These are phyloP conservation scores for Panthera leo DNA, from an alignment of 2,113 vertebrate genomes.

Conservation along the genomic window DNA sequence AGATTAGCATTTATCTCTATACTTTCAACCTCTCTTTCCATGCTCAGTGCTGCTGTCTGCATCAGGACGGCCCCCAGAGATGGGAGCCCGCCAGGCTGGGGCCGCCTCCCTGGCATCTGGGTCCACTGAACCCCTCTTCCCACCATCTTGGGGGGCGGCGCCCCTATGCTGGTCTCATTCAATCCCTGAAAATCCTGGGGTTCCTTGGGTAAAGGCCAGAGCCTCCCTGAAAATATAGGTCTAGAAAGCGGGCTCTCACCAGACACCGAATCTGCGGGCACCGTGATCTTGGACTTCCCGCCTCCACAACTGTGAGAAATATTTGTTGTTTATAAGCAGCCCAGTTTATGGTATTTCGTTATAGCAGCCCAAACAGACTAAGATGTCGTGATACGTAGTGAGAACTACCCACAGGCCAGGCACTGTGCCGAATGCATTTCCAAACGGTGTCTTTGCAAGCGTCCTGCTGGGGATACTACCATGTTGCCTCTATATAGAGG, in stretches of 20 bases:
- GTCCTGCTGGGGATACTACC: background rate
- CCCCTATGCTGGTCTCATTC: background rate
- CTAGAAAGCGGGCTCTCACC: background rate
- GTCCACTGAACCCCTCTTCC: background rate
- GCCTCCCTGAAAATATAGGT: background rate
- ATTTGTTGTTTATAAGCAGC: no score
- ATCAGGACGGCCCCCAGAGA: background rate
- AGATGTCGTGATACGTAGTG: background rate
- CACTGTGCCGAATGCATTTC: background rate
- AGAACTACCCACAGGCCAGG: background rate
- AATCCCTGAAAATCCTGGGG: background rate
- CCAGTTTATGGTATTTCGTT: background rate
- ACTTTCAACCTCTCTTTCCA: constrained; percentile 65
- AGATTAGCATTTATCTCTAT: constrained; percentile 79
- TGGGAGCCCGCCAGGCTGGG: constrained; percentile 57
- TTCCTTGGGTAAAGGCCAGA: background rate
- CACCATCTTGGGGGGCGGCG: background rate
- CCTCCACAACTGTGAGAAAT: background rate
- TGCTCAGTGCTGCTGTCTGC: constrained; percentile 34
- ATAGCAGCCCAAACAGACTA: background rate
- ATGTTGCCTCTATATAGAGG: background rate
- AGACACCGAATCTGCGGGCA: background rate
- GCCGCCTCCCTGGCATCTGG: background rate
- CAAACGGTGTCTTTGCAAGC: background rate
- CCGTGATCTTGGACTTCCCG: background rate